phyloP scores from a whole-genome alignment of 1,140 invertebrate genomes.

The Hyphantria cunea region DNA sequence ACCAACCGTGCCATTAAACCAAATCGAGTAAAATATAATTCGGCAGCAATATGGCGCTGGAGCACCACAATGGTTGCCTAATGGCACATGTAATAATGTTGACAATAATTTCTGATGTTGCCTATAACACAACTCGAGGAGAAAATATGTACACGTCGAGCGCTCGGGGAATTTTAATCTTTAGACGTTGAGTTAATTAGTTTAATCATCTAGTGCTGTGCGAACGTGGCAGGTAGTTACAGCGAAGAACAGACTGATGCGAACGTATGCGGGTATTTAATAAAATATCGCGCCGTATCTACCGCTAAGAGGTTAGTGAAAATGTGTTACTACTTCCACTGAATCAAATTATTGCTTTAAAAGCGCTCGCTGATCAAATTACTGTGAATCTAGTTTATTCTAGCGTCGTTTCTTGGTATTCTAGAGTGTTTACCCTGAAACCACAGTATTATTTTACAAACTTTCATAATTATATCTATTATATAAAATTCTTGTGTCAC shows the following conservation, averaged over 20 bases:
- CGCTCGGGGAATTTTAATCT: slow-evolving; percentile 5
- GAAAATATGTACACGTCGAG: slow-evolving; percentile 14
- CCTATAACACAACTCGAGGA: slow-evolving; percentile 6
- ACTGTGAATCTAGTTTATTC: too few relatives aligned
- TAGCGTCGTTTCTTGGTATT: too few relatives aligned
- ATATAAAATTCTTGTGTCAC: too few relatives aligned
- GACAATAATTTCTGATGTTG: slow-evolving; percentile 41
- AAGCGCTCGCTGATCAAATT: too few relatives aligned
- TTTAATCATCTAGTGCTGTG: slow-evolving; percentile 17
- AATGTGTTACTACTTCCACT: too few relatives aligned
- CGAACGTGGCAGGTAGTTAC: not conserved
- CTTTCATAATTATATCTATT: too few relatives aligned
- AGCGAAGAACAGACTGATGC: not conserved
- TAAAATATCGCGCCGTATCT: not conserved
- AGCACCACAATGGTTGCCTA: slow-evolving; percentile 45
- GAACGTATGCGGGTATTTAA: not conserved
- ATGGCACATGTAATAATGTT: slow-evolving; percentile 53
- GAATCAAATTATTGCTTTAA: too few relatives aligned
- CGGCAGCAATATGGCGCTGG: slow-evolving; percentile 41
- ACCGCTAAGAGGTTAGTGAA: too few relatives aligned
- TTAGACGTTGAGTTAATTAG: slow-evolving; percentile 12
- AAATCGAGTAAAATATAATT: slow-evolving; percentile 55
- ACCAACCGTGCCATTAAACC: slow-evolving; percentile 39
- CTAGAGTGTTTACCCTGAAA: too few relatives aligned
- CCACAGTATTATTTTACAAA: too few relatives aligned